Conservation (phyloP, 2,113 vertebrate genomes). For the Leptobrachium leishanense region DNA sequence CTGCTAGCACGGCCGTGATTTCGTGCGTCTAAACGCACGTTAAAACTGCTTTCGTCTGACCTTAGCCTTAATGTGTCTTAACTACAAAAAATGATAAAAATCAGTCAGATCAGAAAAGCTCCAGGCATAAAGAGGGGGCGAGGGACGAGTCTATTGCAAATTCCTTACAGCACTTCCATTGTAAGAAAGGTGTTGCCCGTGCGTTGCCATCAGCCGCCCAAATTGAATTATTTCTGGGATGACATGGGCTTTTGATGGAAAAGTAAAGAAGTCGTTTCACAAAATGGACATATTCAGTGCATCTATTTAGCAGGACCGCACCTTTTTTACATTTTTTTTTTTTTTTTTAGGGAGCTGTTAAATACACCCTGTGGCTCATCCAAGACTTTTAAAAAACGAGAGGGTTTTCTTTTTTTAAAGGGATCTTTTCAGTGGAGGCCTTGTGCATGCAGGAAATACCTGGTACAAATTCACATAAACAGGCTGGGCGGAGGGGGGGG, state of each 20-base stretch:
- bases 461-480: constrained; percentile 40
- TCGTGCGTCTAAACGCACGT: too few relatives aligned
- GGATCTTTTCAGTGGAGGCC: constrained; percentile 20
- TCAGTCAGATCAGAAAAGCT: too few relatives aligned
- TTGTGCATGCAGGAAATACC: constrained; percentile 44
- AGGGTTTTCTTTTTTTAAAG: constrained; percentile 21
- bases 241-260: neutral
- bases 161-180: neutral
- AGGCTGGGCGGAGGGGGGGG: constrained; percentile 26
- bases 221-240: neutral
- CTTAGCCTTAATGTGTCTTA: too few relatives aligned
- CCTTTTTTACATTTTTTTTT: neutral
- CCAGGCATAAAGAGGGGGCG: too few relatives aligned
- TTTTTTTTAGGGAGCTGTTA: neutral
- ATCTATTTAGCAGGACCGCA: neutral
- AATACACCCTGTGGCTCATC: constrained; percentile 28
- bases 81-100: too few relatives aligned
- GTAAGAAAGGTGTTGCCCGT: neutral
- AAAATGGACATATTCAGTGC: constrained; percentile 19
- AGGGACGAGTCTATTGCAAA: too few relatives aligned
- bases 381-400: constrained; percentile 2
- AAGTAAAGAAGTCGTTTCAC: neutral
- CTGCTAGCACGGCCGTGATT: too few relatives aligned
- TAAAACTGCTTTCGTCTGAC: too few relatives aligned
- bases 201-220: neutral